Conservation (phyloP, 2,888 invertebrate species). For the Phengaris arion region DNA sequence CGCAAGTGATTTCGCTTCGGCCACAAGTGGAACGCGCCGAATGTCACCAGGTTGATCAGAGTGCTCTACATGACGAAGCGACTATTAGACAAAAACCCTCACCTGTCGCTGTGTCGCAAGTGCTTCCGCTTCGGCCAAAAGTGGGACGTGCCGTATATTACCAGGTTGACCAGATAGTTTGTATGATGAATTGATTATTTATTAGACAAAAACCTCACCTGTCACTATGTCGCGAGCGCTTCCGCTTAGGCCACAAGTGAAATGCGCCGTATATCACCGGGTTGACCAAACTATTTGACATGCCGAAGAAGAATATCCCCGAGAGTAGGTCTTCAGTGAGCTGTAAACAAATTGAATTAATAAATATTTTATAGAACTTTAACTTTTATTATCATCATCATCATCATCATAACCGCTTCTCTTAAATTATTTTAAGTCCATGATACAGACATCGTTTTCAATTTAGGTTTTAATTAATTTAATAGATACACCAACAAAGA, state of each 20-base stretch:
- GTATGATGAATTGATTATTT: neutral
- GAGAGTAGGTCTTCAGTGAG: constrained; percentile 84
- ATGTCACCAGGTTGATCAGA: no score
- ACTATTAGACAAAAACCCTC: no score
- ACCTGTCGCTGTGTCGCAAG: constrained; percentile 40
- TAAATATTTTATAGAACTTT: neutral
- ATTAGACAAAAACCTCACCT: constrained; percentile 51
- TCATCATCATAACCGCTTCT: no score
- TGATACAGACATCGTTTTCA: no score
- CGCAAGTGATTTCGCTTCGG: no score
- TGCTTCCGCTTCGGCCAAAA: constrained; percentile 81
- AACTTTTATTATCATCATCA: no score
- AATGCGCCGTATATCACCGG: constrained; percentile 94
- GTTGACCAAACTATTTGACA: constrained; percentile 92
- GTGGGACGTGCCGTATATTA: constrained; percentile 49
- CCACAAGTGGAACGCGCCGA: no score
- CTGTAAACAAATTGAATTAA: constrained; percentile 64
- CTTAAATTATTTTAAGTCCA: no score
- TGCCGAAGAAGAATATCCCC: constrained; percentile 90
- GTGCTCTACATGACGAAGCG: no score
- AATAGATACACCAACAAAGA: no score
- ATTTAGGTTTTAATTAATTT: no score
- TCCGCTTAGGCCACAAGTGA: constrained; percentile 86
- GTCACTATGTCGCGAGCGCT: constrained; percentile 62
- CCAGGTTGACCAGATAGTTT: constrained; percentile 90